phyloP scores from a whole-genome alignment of 2,888 invertebrate genomes.

The Drosophila borborema region DNA sequence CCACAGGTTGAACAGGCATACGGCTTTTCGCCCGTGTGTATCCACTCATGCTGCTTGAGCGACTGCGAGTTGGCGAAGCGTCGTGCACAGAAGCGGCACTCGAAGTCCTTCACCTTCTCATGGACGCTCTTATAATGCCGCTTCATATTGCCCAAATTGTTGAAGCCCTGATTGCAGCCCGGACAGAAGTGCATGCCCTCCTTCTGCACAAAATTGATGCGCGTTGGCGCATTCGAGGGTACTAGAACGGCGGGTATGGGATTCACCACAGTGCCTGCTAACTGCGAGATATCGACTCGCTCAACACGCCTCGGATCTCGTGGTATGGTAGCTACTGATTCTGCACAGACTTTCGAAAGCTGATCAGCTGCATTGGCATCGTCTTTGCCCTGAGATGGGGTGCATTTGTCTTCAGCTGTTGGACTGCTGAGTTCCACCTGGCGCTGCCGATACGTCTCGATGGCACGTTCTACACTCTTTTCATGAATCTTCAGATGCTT shows the following conservation, averaged over 20 bases:
- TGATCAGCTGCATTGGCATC: conserved; percentile 71
- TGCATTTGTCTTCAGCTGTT: conserved; percentile 23
- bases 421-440: conserved; percentile 62
- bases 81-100: conserved; percentile 81
- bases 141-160: conserved; percentile 83
- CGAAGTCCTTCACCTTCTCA: conserved; percentile 83
- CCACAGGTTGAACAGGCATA: conserved; percentile 79
- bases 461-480: conserved; percentile 79
- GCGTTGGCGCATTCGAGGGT: conserved; percentile 57
- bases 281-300: conserved; percentile 77
- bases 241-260: conserved; percentile 76
- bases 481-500: conserved; percentile 82
- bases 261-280: conserved; percentile 82
- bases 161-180: conserved; percentile 81
- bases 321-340: conserved; percentile 80
- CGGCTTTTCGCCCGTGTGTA: conserved; percentile 84
- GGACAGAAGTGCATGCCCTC: conserved; percentile 82
- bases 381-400: conserved; percentile 1
- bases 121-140: conserved; percentile 83
- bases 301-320: conserved; percentile 81
- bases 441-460: conserved; percentile 81
- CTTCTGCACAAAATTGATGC: conserved; percentile 77
- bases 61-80: conserved; percentile 84
- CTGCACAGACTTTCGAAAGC: conserved; percentile 79
- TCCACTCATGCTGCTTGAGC: conserved; percentile 84